A percentile compares a stretch with the other conserved stretches of the same genome.
phyloP scores from a whole-genome alignment of 1,140 invertebrate genomes.

The Drosophila quadrilineata region DNA sequence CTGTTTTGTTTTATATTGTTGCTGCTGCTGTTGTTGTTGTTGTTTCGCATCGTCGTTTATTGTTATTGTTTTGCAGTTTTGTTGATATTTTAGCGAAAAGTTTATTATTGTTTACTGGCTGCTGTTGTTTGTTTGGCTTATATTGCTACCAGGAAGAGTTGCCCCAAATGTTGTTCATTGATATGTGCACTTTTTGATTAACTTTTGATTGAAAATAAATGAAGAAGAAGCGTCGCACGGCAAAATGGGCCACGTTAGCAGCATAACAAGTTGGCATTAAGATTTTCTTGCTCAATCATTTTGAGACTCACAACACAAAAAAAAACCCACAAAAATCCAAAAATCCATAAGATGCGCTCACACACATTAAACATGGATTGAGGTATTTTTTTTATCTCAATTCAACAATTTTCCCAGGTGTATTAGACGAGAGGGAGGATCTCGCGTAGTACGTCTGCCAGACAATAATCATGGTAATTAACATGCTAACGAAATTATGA shows the following conservation, averaged over 20 bases:
- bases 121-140: not conserved
- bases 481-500: slow-evolving; percentile 79
- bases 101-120: slow-evolving; percentile 22
- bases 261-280: too few species aligned
- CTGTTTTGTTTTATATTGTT: not conserved
- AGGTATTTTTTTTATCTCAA: too few species aligned
- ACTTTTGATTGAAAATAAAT: slow-evolving; percentile 71
- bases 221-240: too few species aligned
- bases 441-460: slow-evolving; percentile 45
- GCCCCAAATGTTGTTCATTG: slow-evolving; percentile 9
- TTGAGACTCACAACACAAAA: not conserved
- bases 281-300: slow-evolving; percentile 25
- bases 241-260: too few species aligned
- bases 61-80: slow-evolving; percentile 2
- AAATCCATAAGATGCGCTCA: slow-evolving; percentile 22
- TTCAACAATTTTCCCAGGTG: slow-evolving; percentile 67
- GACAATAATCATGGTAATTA: slow-evolving; percentile 78
- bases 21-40: slow-evolving; percentile 1
- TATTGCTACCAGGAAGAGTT: not conserved
- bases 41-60: not conserved
- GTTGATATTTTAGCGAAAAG: slow-evolving; percentile 21
- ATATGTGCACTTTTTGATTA: slow-evolving; percentile 64
- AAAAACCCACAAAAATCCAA: not conserved
- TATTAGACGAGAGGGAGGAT: slow-evolving; percentile 41
- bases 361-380: slow-evolving; percentile 4